A percentile compares a stretch with the other conserved stretches of the same genome.
Evolutionary conservation across 2,797 vertebrate genomes (phyloP).

Genomic region (Kryptopterus vitreolus): DNA sequence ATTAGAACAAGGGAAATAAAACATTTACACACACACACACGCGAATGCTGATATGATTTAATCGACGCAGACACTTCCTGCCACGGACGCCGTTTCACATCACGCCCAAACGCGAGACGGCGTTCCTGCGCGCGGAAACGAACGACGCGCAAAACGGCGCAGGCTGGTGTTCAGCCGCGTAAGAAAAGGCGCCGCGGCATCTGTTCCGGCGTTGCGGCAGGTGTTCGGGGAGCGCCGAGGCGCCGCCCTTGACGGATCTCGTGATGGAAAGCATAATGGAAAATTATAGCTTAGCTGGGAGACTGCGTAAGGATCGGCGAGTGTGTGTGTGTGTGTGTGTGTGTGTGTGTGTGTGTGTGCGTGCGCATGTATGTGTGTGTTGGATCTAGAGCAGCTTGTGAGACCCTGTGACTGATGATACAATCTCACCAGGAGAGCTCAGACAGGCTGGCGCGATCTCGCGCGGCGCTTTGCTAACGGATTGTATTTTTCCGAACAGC

Average conservation of each 20-base stretch:
- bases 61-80: neutral
- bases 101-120: neutral
- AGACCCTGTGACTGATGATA: constrained; percentile 45
- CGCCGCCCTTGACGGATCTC: constrained; percentile 10
- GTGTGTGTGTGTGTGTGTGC: neutral
- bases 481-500: neutral
- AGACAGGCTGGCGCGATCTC: constrained; percentile 40
- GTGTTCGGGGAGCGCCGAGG: constrained; percentile 31
- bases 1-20: neutral
- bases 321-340: neutral
- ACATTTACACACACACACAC: neutral
- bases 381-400: constrained; percentile 41
- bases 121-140: neutral
- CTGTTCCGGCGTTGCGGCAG: constrained; percentile 30
- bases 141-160: neutral
- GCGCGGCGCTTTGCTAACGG: no score
- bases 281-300: constrained; percentile 23
- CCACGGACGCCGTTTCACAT: neutral
- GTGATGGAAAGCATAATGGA: constrained; percentile 29
- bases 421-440: constrained; percentile 38
- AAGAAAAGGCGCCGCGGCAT: constrained; percentile 5
- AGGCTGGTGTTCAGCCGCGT: neutral
- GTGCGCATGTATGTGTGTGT: neutral
- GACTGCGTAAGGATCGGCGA: constrained; percentile 11
- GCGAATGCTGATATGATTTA: no score